Evolutionary conservation across 1,140 invertebrate species (phyloP).

Genomic region (Bradysia coprophila): DNA sequence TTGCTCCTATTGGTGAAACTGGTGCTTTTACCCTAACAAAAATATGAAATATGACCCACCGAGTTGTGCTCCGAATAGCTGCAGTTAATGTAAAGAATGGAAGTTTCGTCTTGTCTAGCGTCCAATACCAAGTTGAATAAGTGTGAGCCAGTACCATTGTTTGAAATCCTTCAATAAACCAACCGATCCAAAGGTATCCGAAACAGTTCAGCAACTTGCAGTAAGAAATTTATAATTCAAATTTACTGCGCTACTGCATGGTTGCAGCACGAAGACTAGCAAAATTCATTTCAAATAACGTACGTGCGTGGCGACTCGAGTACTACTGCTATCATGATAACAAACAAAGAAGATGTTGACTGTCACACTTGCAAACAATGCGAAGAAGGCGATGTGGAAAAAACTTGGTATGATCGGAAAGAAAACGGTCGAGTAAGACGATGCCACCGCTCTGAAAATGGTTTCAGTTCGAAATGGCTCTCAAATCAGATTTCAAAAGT

Average conservation of each 20-base stretch:
- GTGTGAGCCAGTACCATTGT: conserved; percentile 78
- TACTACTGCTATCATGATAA: not conserved
- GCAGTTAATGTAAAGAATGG: conserved; percentile 59
- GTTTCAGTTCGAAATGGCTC: not conserved
- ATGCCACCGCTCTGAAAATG: not conserved
- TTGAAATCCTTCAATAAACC: conserved; percentile 79
- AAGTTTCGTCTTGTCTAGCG: conserved; percentile 60
- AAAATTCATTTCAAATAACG: no score
- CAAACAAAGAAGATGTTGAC: not conserved
- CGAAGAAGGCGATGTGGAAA: not conserved
- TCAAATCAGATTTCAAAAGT: not conserved
- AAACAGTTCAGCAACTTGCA: conserved; percentile 62
- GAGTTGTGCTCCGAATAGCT: conserved; percentile 48
- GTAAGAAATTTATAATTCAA: conserved; percentile 4
- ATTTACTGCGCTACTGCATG: no score
- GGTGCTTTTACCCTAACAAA: no score
- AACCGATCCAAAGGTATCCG: conserved; percentile 76
- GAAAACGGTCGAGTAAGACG: not conserved
- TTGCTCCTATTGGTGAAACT: no score
- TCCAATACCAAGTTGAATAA: conserved; percentile 89
- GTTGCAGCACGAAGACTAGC: no score
- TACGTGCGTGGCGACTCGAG: not conserved
- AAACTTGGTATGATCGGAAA: not conserved
- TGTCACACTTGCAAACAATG: not conserved
- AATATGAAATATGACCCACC: no score